These are phyloP conservation scores for Hydrotaea cyrtoneurina DNA, from an alignment of 2,888 invertebrate genomes.

Conservation along the genomic window DNA sequence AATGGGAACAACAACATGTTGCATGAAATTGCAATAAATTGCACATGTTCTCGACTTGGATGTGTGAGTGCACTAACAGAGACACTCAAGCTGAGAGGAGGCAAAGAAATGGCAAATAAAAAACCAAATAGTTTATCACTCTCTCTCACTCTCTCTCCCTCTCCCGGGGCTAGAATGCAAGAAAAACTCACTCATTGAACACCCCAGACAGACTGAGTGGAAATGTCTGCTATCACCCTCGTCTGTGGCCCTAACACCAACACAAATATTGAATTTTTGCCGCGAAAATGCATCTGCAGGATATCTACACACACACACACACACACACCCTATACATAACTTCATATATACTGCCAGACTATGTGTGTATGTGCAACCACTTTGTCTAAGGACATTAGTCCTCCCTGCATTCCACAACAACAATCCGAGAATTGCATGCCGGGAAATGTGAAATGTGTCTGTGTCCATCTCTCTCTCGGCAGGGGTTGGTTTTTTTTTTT, in stretches of 20 bases:
- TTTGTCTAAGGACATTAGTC: neutral
- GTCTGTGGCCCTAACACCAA: neutral
- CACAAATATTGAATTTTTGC: slow-evolving; percentile 24
- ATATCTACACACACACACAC: slow-evolving; percentile 4
- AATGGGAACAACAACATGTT: slow-evolving; percentile 61
- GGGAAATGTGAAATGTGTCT: neutral
- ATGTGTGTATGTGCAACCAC: slow-evolving; percentile 3
- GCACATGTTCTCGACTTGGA: slow-evolving; percentile 46
- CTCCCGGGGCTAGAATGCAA: neutral
- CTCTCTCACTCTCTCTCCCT: too few species aligned
- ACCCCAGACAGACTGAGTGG: neutral
- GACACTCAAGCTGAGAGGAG: too few species aligned
- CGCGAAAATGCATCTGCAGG: slow-evolving; percentile 57
- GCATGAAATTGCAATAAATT: slow-evolving; percentile 54
- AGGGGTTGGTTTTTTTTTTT: slow-evolving; percentile 63
- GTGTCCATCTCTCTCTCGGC: slow-evolving; percentile 4
- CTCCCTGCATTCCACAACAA: slow-evolving; percentile 15
- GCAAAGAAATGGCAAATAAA: neutral
- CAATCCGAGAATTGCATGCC: slow-evolving; percentile 2
- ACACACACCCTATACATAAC: neutral
- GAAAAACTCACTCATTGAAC: neutral
- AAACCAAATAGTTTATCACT: too few species aligned
- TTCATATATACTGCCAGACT: neutral
- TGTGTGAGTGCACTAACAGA: too few species aligned
- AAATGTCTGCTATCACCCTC: neutral